phyloP scores from a whole-genome alignment of 2,888 invertebrate genomes.

The Chrysina gloriosa region DNA sequence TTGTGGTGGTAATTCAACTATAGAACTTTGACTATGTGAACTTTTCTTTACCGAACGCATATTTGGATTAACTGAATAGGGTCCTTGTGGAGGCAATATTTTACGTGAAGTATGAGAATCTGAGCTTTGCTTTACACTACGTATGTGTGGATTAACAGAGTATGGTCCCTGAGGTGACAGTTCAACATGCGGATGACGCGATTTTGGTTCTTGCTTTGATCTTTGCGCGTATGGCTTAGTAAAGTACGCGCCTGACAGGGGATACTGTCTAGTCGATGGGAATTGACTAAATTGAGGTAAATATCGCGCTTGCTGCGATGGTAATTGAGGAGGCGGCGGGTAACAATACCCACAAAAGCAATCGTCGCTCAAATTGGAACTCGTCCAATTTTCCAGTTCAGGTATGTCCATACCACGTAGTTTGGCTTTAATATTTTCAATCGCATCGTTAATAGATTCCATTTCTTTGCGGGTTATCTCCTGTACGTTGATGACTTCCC shows the following conservation, averaged over 20 bases:
- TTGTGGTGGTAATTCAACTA: too few relatives aligned
- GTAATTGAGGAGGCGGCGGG: background rate
- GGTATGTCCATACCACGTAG: conserved; percentile 49
- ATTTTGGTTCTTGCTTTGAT: background rate
- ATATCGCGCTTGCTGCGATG: background rate
- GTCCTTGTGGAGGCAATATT: background rate
- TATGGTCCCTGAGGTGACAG: too few relatives aligned
- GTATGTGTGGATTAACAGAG: too few relatives aligned
- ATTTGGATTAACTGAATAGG: too few relatives aligned
- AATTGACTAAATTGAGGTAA: background rate
- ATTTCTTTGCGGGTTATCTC: conserved; percentile 51
- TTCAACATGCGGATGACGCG: background rate
- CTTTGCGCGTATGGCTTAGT: background rate
- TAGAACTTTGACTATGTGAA: too few relatives aligned
- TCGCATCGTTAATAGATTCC: conserved; percentile 47
- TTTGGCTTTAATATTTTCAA: conserved; percentile 47
- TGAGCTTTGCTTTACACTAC: background rate
- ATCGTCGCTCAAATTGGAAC: background rate
- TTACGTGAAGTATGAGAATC: background rate
- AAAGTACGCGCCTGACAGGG: too few relatives aligned
- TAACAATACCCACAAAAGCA: too few relatives aligned
- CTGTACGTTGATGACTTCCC: conserved; percentile 41
- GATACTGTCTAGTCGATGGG: too few relatives aligned
- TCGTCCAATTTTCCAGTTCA: conserved; percentile 45
- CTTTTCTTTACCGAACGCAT: too few relatives aligned